Percentiles rank a stretch among this genome's conserved stretches.
Conservation (phyloP, 2,113 vertebrate genomes). For the Hippolais icterina region DNA sequence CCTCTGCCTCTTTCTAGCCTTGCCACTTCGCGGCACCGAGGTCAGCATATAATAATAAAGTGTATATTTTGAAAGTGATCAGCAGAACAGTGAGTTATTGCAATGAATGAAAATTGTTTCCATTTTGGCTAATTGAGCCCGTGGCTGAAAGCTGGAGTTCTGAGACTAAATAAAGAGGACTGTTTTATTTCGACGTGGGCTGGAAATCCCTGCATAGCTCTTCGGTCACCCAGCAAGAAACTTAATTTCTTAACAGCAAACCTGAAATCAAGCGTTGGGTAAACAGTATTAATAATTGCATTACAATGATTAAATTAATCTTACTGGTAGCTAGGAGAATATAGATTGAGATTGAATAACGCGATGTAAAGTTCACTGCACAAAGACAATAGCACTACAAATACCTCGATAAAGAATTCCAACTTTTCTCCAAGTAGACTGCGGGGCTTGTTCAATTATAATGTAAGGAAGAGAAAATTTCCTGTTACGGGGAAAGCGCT, state of each 20-base stretch:
- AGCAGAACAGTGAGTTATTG: conserved; percentile 87
- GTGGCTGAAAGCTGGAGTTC: conserved; percentile 76
- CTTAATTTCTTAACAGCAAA: conserved; percentile 86
- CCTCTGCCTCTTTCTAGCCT: conserved; percentile 76
- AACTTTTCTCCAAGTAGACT: conserved; percentile 71
- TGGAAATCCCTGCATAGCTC: conserved; percentile 70
- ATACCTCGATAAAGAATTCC: conserved; percentile 77
- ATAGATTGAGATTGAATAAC: conserved; percentile 73
- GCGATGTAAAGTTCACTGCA: conserved; percentile 81
- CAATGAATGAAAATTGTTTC: conserved; percentile 90
- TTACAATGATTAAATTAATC: conserved; percentile 88
- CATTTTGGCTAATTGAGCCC: conserved; percentile 92
- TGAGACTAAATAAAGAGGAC: conserved; percentile 78
- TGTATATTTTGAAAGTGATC: conserved; percentile 84
- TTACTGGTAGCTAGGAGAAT: conserved; percentile 80
- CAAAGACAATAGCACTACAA: conserved; percentile 81
- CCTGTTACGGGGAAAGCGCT: conserved; percentile 34
- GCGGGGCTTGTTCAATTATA: conserved; percentile 60
- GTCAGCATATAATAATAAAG: conserved; percentile 88
- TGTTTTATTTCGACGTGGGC: conserved; percentile 75
- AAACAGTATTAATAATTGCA: conserved; percentile 88
- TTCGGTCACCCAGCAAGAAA: conserved; percentile 73
- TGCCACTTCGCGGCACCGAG: conserved; percentile 79
- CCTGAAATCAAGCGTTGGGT: conserved; percentile 84
- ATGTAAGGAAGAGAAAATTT: conserved; percentile 66